phyloP scores from a whole-genome alignment of 2,113 vertebrate genomes.

The Ceratotherium simum region DNA sequence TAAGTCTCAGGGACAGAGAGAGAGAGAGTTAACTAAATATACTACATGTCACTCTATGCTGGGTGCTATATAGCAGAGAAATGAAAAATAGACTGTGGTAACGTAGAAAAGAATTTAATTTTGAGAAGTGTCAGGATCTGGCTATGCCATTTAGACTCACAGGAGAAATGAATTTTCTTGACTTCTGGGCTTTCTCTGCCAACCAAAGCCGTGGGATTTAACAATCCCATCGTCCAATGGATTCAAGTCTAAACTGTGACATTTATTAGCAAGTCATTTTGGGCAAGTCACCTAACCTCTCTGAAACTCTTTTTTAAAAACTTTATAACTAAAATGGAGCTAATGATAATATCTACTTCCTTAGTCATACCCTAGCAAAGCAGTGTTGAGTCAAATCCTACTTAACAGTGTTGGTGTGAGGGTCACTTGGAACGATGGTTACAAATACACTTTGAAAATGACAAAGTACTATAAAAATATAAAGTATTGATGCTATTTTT shows the following conservation, averaged over 20 bases:
- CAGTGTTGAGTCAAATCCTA: background rate
- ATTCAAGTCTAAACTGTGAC: background rate
- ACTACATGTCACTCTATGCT: background rate
- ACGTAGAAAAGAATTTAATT: background rate
- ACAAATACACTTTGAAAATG: conserved; percentile 9
- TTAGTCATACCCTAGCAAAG: background rate
- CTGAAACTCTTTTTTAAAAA: background rate
- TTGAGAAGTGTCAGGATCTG: background rate
- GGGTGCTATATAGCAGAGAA: background rate
- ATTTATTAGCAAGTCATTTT: conserved; percentile 2
- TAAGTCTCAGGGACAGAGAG: background rate
- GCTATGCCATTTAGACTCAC: background rate
- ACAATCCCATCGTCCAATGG: background rate
- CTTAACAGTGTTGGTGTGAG: background rate
- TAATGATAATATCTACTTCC: background rate
- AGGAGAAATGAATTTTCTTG: background rate
- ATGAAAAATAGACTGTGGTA: background rate
- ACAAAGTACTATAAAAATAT: conserved; percentile 4
- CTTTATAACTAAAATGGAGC: background rate
- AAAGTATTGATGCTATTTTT: conserved; percentile 4
- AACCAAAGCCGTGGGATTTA: background rate
- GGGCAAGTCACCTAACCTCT: background rate
- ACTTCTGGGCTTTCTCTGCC: background rate
- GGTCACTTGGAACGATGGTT: background rate
- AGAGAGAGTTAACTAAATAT: background rate